phyloP scores from a whole-genome alignment of 2,888 invertebrate species.

The Andrena flavipes region DNA sequence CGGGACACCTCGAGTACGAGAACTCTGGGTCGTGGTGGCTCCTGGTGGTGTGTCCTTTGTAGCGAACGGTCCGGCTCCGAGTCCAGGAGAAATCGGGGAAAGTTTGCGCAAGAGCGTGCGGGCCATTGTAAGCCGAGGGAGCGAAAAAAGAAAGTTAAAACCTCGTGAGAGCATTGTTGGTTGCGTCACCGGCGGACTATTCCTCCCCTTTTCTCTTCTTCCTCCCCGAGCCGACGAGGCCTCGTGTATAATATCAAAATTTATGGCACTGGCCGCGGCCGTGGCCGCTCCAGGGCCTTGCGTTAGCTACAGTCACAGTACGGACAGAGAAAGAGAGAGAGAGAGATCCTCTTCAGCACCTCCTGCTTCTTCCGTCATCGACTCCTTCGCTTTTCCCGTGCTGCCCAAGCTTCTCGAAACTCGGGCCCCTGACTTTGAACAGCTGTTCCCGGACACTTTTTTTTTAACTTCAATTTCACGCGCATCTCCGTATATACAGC shows the following conservation, averaged over 20 bases:
- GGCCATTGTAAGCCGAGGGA: conserved; percentile 71
- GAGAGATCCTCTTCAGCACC: conserved; percentile 59
- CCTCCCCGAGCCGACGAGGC: conserved; percentile 61
- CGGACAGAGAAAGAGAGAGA: conserved; percentile 25
- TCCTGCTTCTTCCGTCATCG: conserved; percentile 37
- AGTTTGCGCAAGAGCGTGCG: conserved; percentile 80
- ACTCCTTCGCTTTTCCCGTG: conserved; percentile 8
- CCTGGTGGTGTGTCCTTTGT: conserved; percentile 52
- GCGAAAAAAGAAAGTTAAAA: conserved; percentile 80
- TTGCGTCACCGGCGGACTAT: conserved; percentile 79
- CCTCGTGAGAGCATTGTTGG: conserved; percentile 81
- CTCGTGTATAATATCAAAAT: conserved; percentile 84
- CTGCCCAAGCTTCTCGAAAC: background rate
- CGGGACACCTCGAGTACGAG: conserved; percentile 25
- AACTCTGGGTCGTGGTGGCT: conserved; percentile 31
- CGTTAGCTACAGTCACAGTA: conserved; percentile 64
- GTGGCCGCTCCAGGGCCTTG: conserved; percentile 70
- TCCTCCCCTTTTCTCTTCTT: conserved; percentile 54
- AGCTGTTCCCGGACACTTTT: background rate
- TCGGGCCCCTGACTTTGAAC: background rate
- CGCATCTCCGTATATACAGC: too few species aligned
- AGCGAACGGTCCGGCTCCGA: conserved; percentile 44
- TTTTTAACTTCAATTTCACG: too few species aligned
- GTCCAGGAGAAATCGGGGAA: conserved; percentile 80
- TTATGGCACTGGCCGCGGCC: conserved; percentile 80